Base-by-base conservation (phyloP, 2,888 invertebrate species). In the Bugulina stolonifera region DNA sequence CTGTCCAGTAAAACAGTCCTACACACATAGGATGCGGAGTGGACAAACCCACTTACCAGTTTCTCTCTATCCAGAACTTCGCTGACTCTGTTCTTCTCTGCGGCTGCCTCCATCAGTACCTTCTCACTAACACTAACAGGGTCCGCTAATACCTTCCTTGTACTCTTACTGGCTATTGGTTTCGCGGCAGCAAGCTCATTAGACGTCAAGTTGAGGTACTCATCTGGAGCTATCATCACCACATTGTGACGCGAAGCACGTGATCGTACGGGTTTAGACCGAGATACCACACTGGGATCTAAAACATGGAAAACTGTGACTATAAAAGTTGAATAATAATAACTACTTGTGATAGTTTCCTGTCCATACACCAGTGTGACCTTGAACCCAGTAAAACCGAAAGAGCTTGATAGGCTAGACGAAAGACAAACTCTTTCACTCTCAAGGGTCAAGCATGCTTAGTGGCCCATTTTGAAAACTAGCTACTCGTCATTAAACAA, bases 41-140 rank as follows among this genome's bases (percentile, higher is more conserved):
- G n/a, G n/a, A n/a, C n/a, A n/a, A n/a, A n/a, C n/a, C n/a, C n/a
- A 64, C 64, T 64, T 32, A 64, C 64, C 18, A 64, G 43, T 71
- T 52, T 64, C n/a, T 70, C 54, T 23, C 34, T n/a, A 32, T 75
- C 77, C 74, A 78, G 78, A 54, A 81, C 78, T 76, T 81, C 81
- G 75, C 81, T 81, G 43, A 82, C 76, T 43, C 83, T 75, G 23
- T 81, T 78, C 73, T 80, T 83, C 74, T 85, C 84, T 1, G 80
- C 78, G 0, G 82, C 79, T 0, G 83, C 83, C 71, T 84, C 84
- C 10, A 83, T 76, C 32, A 83, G 76, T 22, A 85, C 79, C 75
- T 80, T 82, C 75, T 84, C 81, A 0, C 84, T 85, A 14, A 85
- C 73, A 3, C 79, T 75, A 54, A 81, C 75, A 52, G 70, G 70